Base-by-base conservation (phyloP, 1,140 invertebrate genomes). In the Adoxophyes honmai region DNA sequence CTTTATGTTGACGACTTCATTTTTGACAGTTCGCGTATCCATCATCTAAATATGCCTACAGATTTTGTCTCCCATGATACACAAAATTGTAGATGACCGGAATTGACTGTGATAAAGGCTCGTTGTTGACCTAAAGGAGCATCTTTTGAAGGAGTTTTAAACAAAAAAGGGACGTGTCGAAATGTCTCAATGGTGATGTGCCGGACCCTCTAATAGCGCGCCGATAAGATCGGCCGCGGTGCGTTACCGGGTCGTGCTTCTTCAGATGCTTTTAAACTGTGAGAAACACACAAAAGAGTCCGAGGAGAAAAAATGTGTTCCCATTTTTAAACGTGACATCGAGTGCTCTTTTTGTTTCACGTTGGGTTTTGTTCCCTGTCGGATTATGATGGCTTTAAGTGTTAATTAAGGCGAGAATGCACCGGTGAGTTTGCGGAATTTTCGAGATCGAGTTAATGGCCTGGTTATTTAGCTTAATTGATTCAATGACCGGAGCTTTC, bases 271-370 rank as follows among this genome's bases (percentile, higher is more conserved):
- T 77, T 72, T 69, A 65, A 78, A 78, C 78, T 86, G 83, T 85
- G 82, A 86, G 80, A 86, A 84, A 88, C 73, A 73, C 73, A 84
- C 81, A 88, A 86, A 88, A 84, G 78, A 38, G 59, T 37, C 59
- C 67, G 82, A 80, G 36, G 42, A 18, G 10, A 85, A 87, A 83
- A 68, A 85, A 81, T 78, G 73, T 82, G 73, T 77, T 77, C 67
- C 69, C 67, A 59, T 73, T 69, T 78, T 70, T 54, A 62, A 70
- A 86, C 81, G 81, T 87, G 84, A 87, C 81, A 73, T 74, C 67
- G 70, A 82, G 77, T 80, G 70, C 44, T 36, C 75, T 80, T 84
- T 84, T 81, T 77, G 66, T 73, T 66, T 68, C 44, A 53, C 18
- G 62, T 57, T 33, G 33, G 14, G 34, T 73, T 76, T 79, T 80